phyloP scores from a whole-genome alignment of 2,113 vertebrate species.

The Bubo blakistoni region DNA sequence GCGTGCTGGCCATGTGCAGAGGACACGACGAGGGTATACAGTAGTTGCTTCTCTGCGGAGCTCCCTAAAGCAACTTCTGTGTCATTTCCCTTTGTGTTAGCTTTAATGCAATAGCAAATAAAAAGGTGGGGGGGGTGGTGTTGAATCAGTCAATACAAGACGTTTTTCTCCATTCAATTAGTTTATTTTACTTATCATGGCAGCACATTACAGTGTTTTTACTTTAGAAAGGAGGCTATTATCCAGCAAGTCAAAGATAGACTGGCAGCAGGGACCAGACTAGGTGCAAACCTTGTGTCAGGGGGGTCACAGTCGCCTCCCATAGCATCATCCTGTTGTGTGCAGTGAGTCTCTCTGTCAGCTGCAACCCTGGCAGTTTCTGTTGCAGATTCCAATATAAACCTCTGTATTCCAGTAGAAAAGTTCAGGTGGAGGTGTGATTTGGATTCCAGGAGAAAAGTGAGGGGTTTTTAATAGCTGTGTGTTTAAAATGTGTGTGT shows the following conservation, averaged over 20 bases:
- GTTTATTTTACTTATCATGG: neutral
- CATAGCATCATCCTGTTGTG: fast-evolving
- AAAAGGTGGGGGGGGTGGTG: neutral
- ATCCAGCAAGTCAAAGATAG: neutral
- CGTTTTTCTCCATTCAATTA: neutral
- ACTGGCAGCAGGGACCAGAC: fast-evolving
- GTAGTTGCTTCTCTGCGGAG: neutral
- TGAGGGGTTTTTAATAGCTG: fast-evolving
- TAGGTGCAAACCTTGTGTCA: fast-evolving
- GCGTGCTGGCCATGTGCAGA: neutral
- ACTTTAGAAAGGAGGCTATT: neutral
- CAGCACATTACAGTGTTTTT: neutral
- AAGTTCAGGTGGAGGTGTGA: neutral
- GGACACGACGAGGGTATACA: neutral
- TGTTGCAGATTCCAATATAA: neutral
- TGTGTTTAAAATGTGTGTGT: neutral
- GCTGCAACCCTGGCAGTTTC: neutral
- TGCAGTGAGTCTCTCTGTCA: neutral
- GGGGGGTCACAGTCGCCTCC: neutral
- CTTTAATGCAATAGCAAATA: neutral
- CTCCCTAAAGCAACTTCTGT: neutral
- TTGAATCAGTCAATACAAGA: neutral
- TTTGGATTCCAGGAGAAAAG: neutral
- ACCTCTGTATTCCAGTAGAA: neutral
- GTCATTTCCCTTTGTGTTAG: neutral